Base-by-base conservation (phyloP, 2,888 invertebrate species). In the Cataglyphis cursor region DNA sequence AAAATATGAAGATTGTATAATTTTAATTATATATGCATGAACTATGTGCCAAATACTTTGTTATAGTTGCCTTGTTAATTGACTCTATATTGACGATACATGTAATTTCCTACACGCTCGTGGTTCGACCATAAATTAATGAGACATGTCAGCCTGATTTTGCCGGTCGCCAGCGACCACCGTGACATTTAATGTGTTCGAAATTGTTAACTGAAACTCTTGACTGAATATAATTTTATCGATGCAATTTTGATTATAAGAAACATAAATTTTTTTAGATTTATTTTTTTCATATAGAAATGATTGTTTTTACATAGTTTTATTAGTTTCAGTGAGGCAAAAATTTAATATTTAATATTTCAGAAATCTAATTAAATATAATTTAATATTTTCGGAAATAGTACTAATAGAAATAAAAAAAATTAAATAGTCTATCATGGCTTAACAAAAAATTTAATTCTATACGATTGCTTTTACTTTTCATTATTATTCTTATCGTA, bases 101-200 rank as follows among this genome's bases (percentile, higher is more conserved):
- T 12, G n/a, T 28, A 35, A 76, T 51, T 64, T 64, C 18, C 51
- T 21, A n/a, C 38, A 48, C 8, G n/a, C 35, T 74, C 44, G 62
- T 62, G 62, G 31, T 48, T 31, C 21, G 31, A 18, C 35, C 31
- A 15, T 35, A 48, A 62, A 75, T 62, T 64, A 54, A 76, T 41
- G 76, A 65, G 51, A 76, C 54, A 38, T 24, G 35, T 74, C 21
- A 44, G 31, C 6, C 15, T 76, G 54, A 54, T 76, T 38, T 65
- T 24, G 8, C 51, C 38, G 51, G 48, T 48, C 35, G 6, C 44
- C 35, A 35, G 51, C 51, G 64, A 64, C 35, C 64, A 31, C 31
- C 15, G 75, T 51, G 64, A 51, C 18, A 54, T 54, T 75, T 44
- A 65, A 54, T 9, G 54, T 54, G n/a, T 28, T 51, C 10, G 31